Conservation (phyloP, 2,113 vertebrate genomes). For the Spea multiplicata region DNA sequence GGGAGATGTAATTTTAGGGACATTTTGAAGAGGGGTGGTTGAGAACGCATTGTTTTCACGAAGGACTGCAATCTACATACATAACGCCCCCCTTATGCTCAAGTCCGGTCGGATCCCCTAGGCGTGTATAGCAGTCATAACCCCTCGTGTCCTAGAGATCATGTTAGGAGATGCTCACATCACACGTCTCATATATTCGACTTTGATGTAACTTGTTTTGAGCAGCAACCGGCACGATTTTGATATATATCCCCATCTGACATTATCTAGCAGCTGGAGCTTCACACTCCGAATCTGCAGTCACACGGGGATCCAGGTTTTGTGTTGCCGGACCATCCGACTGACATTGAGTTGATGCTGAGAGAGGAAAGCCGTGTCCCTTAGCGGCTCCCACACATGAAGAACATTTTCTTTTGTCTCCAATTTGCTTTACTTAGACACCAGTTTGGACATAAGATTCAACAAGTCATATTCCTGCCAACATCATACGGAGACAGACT, state of each 20-base stretch:
- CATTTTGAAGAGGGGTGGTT: no score
- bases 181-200: conserved; percentile 36
- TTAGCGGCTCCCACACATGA: conserved; percentile 22
- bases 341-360: conserved; percentile 26
- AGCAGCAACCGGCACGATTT: conserved; percentile 37
- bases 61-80: no score
- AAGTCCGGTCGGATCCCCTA: not conserved
- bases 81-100: not conserved
- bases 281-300: conserved; percentile 24
- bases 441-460: no score
- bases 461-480: no score
- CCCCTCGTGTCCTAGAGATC: conserved; percentile 19
- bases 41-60: no score
- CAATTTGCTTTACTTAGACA: conserved; percentile 3
- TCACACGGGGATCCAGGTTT: conserved; percentile 40
- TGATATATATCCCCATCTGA: conserved; percentile 41
- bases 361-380: conserved; percentile 11
- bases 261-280: conserved; percentile 37
- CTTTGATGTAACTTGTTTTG: conserved; percentile 31
- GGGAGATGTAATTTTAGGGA: no score
- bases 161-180: conserved; percentile 24
- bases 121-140: conserved; percentile 9
- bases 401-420: conserved; percentile 3
- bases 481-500: no score
- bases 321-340: conserved; percentile 27